Conservation (phyloP, 2,888 invertebrate genomes). For the Eurois occulta region DNA sequence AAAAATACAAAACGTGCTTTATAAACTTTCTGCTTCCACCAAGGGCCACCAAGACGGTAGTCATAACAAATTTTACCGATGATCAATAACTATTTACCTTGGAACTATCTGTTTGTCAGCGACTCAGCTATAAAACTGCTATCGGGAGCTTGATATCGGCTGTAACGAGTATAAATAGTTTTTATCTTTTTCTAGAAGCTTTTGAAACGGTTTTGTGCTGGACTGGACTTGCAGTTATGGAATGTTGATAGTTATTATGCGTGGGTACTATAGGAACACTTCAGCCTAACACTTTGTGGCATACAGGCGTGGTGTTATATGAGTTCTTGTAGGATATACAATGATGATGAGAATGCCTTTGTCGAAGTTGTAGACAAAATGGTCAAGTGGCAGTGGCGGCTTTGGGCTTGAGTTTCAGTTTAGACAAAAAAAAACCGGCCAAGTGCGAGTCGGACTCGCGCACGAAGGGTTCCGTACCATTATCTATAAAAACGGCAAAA, state of each 20-base stretch:
- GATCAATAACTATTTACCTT: constrained; percentile 58
- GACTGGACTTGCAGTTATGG: constrained; percentile 23
- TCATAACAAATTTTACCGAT: constrained; percentile 59
- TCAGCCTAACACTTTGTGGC: not conserved
- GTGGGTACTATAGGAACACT: not conserved
- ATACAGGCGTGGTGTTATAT: not conserved
- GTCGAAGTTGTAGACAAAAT: not conserved
- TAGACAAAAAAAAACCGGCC: too few relatives aligned
- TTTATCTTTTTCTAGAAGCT: constrained; percentile 58
- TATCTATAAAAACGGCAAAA: too few relatives aligned
- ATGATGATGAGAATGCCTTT: not conserved
- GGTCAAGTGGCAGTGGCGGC: not conserved
- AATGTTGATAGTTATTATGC: not conserved
- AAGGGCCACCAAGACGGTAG: constrained; percentile 10
- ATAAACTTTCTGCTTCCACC: not conserved
- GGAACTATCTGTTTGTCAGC: constrained; percentile 57
- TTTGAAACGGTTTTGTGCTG: constrained; percentile 30
- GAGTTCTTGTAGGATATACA: not conserved
- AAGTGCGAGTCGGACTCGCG: too few relatives aligned
- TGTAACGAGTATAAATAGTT: constrained; percentile 58
- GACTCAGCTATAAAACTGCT: constrained; percentile 52
- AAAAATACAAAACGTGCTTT: not conserved
- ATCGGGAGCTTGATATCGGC: constrained; percentile 48
- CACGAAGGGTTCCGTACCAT: too few relatives aligned
- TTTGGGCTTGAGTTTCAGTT: not conserved